Evolutionary conservation across 2,888 invertebrate species (phyloP).

Genomic region (Merodon equestris): DNA sequence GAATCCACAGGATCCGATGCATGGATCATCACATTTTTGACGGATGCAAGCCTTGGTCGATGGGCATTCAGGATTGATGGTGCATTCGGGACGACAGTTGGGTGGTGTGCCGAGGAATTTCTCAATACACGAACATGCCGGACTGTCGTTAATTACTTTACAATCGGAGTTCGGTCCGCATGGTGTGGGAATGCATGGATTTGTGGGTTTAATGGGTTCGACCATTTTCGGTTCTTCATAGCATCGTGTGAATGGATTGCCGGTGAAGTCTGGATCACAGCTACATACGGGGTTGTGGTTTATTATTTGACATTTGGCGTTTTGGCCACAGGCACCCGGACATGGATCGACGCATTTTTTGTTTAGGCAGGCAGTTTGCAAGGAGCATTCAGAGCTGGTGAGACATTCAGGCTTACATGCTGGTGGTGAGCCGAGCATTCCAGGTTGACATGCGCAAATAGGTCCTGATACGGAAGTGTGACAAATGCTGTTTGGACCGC

Average conservation of each 20-base stretch:
- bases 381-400: conserved; percentile 88
- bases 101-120: conserved; percentile 84
- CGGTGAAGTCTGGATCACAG: conserved; percentile 85
- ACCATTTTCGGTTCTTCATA: conserved; percentile 77
- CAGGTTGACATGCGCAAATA: conserved; percentile 85
- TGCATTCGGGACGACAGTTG: conserved; percentile 84
- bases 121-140: conserved; percentile 82
- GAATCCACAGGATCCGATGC: conserved; percentile 83
- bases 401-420: conserved; percentile 88
- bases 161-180: conserved; percentile 84
- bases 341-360: conserved; percentile 89
- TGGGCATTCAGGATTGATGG: conserved; percentile 84
- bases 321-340: conserved; percentile 87
- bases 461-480: conserved; percentile 83
- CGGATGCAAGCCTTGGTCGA: conserved; percentile 83
- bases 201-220: conserved; percentile 75
- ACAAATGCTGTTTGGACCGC: conserved; percentile 87
- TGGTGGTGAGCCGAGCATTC: conserved; percentile 86
- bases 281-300: conserved; percentile 90
- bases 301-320: conserved; percentile 88
- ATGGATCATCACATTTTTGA: conserved; percentile 83
- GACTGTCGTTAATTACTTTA: conserved; percentile 80
- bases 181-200: conserved; percentile 84
- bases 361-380: conserved; percentile 86
- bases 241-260: conserved; percentile 87